Base-by-base conservation (phyloP, 2,888 invertebrate species). In the Ennomos fuscantarius region DNA sequence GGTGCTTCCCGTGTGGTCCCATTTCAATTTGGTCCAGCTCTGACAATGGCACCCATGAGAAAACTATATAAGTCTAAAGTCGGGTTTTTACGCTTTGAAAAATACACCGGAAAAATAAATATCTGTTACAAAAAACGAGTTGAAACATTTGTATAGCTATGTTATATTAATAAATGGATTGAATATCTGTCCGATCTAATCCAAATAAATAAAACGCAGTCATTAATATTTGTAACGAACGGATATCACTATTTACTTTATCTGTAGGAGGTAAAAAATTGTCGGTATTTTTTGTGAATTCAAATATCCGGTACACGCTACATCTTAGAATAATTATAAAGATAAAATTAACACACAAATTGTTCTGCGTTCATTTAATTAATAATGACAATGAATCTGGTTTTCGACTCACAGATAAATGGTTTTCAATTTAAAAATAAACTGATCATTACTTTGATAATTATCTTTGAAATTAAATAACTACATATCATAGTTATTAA, bases 201-300 rank as follows among this genome's bases (percentile, higher is more conserved):
- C 37, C 40, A 36, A 34, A 46, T 46, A 46, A 37, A 36, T 36
- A 39, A 12, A 43, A 13, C 32, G 2, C 5, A 13, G 31, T 35
- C 15, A 35, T 24, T 24, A 24, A 24, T 24, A 24, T 24, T 24
- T 24, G 2, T 24, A 24, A 24, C 24, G 24, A 24, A 35, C 41
- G 49, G 49, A 49, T 15, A 49, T 49, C 41, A 41, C 24, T 49
- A 35, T 42, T 41, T 24, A 49, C 35, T 35, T 32, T 48, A 13
- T 35, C 10, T 10, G 24, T 24, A 24, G 24, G 5, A 6, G 47
- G 12, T 32, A 8, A 41, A 40, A 49, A 41, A 49, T 11, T 8
- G 35, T 9, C 8, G 24, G 49, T n/a, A n/a, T 49, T 49, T 41
- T 49, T 49, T 34, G 33, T 33, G n/a, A 12, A 10, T 15, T 40